Conservation (phyloP, 2,797 vertebrate genomes). For the Amniataba percoides region DNA sequence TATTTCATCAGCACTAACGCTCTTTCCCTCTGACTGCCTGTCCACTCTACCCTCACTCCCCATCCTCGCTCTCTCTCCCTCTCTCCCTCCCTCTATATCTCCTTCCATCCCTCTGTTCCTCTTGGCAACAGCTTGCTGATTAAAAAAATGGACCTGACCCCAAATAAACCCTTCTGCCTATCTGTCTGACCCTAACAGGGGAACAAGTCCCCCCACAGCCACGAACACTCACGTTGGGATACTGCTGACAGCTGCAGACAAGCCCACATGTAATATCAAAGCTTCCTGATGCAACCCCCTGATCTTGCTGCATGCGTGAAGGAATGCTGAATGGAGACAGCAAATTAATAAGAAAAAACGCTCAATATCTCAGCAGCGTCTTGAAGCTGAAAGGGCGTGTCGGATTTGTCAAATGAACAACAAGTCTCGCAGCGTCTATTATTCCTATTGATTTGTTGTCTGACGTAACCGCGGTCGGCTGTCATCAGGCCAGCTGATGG, state of each 20-base stretch:
- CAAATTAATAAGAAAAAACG: slow-evolving; percentile 35
- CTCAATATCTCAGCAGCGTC: background rate
- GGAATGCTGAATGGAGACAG: slow-evolving; percentile 39
- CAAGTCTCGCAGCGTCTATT: background rate
- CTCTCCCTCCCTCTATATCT: slow-evolving; percentile 24
- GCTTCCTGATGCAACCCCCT: slow-evolving; percentile 58
- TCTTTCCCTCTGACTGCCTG: slow-evolving; percentile 37
- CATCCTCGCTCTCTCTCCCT: background rate
- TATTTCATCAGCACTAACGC: slow-evolving; percentile 73
- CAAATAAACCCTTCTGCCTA: slow-evolving; percentile 66
- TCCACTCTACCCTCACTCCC: slow-evolving; percentile 11
- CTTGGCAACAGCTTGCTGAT: slow-evolving; percentile 72
- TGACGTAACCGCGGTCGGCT: slow-evolving; percentile 24
- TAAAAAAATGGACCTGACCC: slow-evolving; percentile 73
- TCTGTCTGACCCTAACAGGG: slow-evolving; percentile 66
- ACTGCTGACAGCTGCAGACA: slow-evolving; percentile 65
- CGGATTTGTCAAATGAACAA: slow-evolving; percentile 20
- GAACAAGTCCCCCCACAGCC: slow-evolving; percentile 51
- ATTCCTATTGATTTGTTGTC: slow-evolving; percentile 22
- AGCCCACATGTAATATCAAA: slow-evolving; percentile 56
- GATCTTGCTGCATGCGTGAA: slow-evolving; percentile 22
- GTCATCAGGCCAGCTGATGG: slow-evolving; percentile 36
- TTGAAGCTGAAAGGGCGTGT: slow-evolving; percentile 20
- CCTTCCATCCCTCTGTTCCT: slow-evolving; percentile 50
- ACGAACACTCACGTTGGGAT: slow-evolving; percentile 44